A percentile compares a stretch with the other conserved stretches of the same genome.
phyloP scores from a whole-genome alignment of 1,140 invertebrate genomes.

The Glossosoma conforme region DNA sequence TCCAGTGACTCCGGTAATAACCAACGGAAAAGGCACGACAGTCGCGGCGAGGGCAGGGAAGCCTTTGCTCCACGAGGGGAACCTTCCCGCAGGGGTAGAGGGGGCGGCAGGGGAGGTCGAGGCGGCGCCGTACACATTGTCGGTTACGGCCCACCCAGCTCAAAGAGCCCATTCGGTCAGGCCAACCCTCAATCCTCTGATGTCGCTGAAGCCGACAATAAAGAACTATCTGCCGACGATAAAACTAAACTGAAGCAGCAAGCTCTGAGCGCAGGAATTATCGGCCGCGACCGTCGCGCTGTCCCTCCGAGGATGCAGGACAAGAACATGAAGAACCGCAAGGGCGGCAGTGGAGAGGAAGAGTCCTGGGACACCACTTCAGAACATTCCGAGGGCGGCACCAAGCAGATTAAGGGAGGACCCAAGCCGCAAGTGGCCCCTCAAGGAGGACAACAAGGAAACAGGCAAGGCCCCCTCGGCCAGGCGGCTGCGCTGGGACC shows the following conservation, averaged over 20 bases:
- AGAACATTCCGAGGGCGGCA: constrained; percentile 57
- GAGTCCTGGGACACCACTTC: constrained; percentile 67
- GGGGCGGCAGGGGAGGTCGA: constrained; percentile 58
- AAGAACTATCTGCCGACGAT: constrained; percentile 51
- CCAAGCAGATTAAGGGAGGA: constrained; percentile 32
- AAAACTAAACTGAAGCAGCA: constrained; percentile 67
- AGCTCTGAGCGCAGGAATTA: constrained; percentile 59
- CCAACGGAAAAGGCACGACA: constrained; percentile 33
- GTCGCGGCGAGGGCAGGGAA: constrained; percentile 44
- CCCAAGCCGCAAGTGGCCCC: constrained; percentile 35
- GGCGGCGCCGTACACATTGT: constrained; percentile 44
- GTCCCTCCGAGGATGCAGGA: constrained; percentile 34
- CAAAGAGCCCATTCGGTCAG: constrained; percentile 67
- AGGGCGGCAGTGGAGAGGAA: constrained; percentile 47
- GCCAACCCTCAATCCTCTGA: constrained; percentile 49
- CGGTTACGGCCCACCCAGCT: constrained; percentile 69
- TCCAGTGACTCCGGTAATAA: background rate
- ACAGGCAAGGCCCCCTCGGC: constrained; percentile 3
- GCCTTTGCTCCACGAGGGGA: constrained; percentile 77
- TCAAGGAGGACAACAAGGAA: constrained; percentile 30
- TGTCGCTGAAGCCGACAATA: constrained; percentile 41
- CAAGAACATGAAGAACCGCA: constrained; percentile 29
- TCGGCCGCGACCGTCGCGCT: constrained; percentile 41
- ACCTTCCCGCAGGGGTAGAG: constrained; percentile 71
- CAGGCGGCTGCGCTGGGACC: constrained; percentile 9